Evolutionary conservation across 2,113 vertebrate species (phyloP).

Genomic region (Origma solitaria): DNA sequence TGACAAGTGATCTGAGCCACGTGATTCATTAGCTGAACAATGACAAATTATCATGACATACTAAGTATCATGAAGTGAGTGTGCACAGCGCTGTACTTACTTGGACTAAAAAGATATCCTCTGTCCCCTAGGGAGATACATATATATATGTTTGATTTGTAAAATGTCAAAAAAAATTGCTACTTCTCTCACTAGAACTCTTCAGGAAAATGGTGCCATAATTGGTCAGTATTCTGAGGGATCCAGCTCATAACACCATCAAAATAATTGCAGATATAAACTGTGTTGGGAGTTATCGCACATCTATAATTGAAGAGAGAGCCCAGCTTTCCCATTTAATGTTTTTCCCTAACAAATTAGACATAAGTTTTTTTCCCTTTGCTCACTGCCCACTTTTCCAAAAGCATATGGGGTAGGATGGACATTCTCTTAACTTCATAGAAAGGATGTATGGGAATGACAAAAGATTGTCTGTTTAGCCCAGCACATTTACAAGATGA

Average conservation of each 20-base stretch:
- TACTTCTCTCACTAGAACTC: not conserved
- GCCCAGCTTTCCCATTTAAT: not conserved
- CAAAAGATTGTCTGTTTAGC: not conserved
- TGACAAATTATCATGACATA: not conserved
- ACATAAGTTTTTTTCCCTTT: not conserved
- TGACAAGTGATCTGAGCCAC: constrained; percentile 1
- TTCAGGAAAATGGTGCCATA: not conserved
- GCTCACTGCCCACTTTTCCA: not conserved
- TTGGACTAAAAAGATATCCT: not conserved
- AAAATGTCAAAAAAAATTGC: not conserved
- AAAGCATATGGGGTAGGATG: not conserved
- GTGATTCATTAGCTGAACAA: constrained; percentile 7
- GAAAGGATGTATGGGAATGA: not conserved
- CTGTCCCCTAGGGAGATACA: not conserved
- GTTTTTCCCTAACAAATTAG: not conserved
- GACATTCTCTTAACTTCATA: not conserved
- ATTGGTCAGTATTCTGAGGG: not conserved
- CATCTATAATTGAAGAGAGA: not conserved
- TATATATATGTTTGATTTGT: not conserved
- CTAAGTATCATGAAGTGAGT: not conserved
- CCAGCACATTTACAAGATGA: not conserved
- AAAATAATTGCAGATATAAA: not conserved
- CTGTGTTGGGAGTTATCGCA: not conserved
- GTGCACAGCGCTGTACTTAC: not conserved
- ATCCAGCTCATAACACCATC: not conserved